phyloP scores from a whole-genome alignment of 2,797 vertebrate species.

The Cyprinella venusta region DNA sequence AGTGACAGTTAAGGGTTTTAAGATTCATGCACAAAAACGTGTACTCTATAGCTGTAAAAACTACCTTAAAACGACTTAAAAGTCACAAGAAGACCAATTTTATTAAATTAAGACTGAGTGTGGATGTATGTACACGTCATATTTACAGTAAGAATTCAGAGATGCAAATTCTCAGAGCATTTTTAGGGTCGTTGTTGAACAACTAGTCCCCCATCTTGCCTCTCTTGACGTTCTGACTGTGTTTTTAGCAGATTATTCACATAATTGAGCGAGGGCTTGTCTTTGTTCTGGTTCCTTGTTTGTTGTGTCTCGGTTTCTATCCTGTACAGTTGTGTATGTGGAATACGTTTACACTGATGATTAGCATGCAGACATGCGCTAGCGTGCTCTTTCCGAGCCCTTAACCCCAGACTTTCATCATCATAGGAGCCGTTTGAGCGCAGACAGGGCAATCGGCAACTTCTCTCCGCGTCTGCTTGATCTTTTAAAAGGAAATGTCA shows the following conservation, averaged over 20 bases:
- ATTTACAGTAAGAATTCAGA: too few relatives aligned
- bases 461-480: slow-evolving; percentile 24
- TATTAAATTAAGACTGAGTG: too few relatives aligned
- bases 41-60: too few relatives aligned
- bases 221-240: too few relatives aligned
- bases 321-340: not conserved
- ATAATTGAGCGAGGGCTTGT: not conserved
- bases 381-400: slow-evolving; percentile 53
- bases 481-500: slow-evolving; percentile 45
- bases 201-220: too few relatives aligned
- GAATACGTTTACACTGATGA: not conserved
- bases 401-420: slow-evolving; percentile 62
- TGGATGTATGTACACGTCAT: too few relatives aligned
- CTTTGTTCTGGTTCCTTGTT: not conserved
- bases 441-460: not conserved
- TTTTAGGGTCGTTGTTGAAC: too few relatives aligned
- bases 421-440: slow-evolving; percentile 59
- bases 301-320: not conserved
- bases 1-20: too few relatives aligned
- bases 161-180: too few relatives aligned
- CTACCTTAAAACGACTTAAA: too few relatives aligned
- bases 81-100: too few relatives aligned
- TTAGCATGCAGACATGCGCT: slow-evolving; percentile 57
- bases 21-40: too few relatives aligned
- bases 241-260: not conserved